Evolutionary conservation across 92 coral and sea anemone species (phyloP), one percentile per base, ranked within the genome.

Genomic region (Porites evermanni): DNA sequence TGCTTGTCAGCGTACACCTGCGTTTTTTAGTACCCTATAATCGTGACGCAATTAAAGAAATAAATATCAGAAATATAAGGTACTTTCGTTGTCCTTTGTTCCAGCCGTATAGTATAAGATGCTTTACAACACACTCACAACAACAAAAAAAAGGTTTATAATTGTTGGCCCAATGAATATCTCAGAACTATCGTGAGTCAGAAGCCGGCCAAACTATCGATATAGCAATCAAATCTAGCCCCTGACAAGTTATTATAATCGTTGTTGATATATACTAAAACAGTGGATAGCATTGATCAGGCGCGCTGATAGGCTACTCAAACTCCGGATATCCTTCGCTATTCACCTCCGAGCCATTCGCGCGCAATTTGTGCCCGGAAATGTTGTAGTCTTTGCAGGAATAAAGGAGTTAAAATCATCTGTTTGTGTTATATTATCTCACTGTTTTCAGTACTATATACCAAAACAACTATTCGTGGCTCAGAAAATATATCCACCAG

Each of bases 321-420:
- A 38, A 38, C 47, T 38, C 47, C 47, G 47, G 47, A 38, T 38
- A 38, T 38, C 47, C 47, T 38, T 38, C 47, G 0, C 47, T 38
- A 75, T 75, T 75, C 79, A 75, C 79, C 79, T 75, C 47, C 79
- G 79, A 75, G 79, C 23, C 54, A 54, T 54, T 75, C 79, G 64
- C 26, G 66, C 79, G 67, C 11, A 54, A 75, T 75, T 75, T 53
- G 64, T 5, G 65, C 79, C 79, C 79, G n/a, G 54, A 75, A 75
- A 75, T 75, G 64, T 51, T 75, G 67, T 47, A 75, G 53, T 75
- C 79, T 19, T 56, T 52, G 79, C 20, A 16, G 79, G 65, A 51
- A 75, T 52, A 51, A 75, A 51, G 54, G 79, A 75, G 32, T 75
- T 72, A 72, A 72, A 72, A 72, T 72, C 76, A 72, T 72, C 76